Evolutionary conservation across 2,797 vertebrate genomes (phyloP), one percentile per base, ranked within the genome.

Genomic region (Otus scops): DNA sequence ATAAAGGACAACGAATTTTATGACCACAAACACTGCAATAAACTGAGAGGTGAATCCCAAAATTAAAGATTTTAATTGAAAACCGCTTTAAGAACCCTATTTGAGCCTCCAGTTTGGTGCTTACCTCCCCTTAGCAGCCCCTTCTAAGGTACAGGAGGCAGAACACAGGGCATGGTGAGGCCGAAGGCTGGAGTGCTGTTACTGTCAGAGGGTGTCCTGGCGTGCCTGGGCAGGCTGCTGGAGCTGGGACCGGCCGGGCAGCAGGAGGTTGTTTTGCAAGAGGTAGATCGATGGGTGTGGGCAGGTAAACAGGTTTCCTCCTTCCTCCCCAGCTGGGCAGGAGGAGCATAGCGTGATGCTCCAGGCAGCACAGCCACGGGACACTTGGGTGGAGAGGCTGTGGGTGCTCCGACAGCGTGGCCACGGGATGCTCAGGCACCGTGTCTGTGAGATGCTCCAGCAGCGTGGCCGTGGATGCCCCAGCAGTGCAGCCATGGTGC

Each of bases 191-290:
- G 34, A 34, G 34, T 34, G 34, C 34, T 34, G 9, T n/a, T 53
- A 8, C n/a, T 6, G 30, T 14, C 0, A 1, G 9, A 30, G 41
- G 51, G 28, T 48, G 32, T 41, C 16, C 77, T 1, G 11, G 24
- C 3, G 0, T n/a, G 80, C 10, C 78, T 1, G 3, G 74, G 47
- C 38, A 6, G 60, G 85, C 60, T 51, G 64, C 30, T 1, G 23
- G 80, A 26, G 59, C 59, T 1, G 28, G 73, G 71, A 13, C 0
- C 1, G 74, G 61, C 57, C 28, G 89, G 64, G 83, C 51, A 39
- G n/a, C 69, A 32, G 60, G 60, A 68, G 48, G 2, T 1, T 8
- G 22, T 7, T 82, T 36, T n/a, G 50, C 67, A 43, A 53, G 60
- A 12, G 43, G 50, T 39, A 27, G 43, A 50, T 28, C 11, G 2